A percentile compares a stretch with the other conserved stretches of the same genome.
Evolutionary conservation across 1,140 invertebrate genomes (phyloP).

Genomic region (Aradophagus sp.): DNA sequence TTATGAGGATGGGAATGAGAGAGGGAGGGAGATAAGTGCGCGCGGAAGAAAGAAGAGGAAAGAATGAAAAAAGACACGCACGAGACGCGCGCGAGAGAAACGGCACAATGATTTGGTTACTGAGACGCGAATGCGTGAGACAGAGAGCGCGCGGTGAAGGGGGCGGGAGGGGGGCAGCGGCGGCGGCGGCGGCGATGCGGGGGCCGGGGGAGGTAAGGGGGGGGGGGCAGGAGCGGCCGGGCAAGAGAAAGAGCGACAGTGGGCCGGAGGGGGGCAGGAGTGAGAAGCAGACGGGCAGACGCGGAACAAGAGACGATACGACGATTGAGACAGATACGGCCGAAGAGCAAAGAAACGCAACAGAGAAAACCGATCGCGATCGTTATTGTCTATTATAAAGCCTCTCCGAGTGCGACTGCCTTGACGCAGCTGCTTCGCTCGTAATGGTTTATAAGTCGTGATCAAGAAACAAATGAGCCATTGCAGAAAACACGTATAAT

Average conservation of each 20-base stretch:
- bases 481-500: slow-evolving; percentile 62
- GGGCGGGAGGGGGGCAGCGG: too few species aligned
- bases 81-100: slow-evolving; percentile 25
- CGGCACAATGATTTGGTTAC: slow-evolving; percentile 41
- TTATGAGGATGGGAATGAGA: slow-evolving; percentile 52
- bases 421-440: slow-evolving; percentile 64
- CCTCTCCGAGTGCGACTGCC: slow-evolving; percentile 56
- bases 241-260: too few species aligned
- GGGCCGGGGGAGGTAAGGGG: slow-evolving; percentile 42
- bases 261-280: not conserved
- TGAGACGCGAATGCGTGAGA: slow-evolving; percentile 19
- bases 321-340: slow-evolving; percentile 44
- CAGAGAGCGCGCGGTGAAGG: slow-evolving; percentile 14
- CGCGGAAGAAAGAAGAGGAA: slow-evolving; percentile 17
- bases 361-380: slow-evolving; percentile 61
- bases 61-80: slow-evolving; percentile 24
- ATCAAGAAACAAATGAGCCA: slow-evolving; percentile 67
- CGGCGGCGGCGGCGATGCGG: slow-evolving; percentile 23
- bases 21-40: slow-evolving; percentile 37
- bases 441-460: slow-evolving; percentile 62
- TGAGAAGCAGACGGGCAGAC: slow-evolving; percentile 21
- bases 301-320: slow-evolving; percentile 53
- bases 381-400: slow-evolving; percentile 68
- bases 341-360: slow-evolving; percentile 54
- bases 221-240: slow-evolving; percentile 54